These are phyloP conservation scores for Heteropelma amictum DNA, from an alignment of 2,888 invertebrate species.

Conservation along the genomic window DNA sequence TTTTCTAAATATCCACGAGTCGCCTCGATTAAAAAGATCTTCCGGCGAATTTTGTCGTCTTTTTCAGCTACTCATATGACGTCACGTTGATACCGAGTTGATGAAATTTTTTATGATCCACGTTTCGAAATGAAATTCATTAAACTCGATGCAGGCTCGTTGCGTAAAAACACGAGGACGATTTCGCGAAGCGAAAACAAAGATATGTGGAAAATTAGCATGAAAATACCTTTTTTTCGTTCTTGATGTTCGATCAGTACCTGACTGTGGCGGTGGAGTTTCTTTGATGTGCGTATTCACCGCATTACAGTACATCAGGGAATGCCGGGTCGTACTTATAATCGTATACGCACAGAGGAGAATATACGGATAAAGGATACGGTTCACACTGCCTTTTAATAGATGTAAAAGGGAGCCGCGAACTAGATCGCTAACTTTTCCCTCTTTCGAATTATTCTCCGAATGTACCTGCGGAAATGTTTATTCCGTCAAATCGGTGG, in stretches of 20 bases:
- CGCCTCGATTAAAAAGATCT: too few relatives aligned
- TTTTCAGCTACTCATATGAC: too few relatives aligned
- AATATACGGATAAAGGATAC: constrained; percentile 68
- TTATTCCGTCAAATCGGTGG: neutral
- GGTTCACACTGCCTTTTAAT: constrained; percentile 72
- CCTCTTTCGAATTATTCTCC: neutral
- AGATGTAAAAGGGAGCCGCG: constrained; percentile 63
- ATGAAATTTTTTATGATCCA: too few relatives aligned
- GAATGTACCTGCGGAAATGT: neutral
- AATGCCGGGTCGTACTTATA: constrained; percentile 12
- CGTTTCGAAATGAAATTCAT: too few relatives aligned
- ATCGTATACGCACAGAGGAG: constrained; percentile 28
- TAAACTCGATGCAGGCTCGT: too few relatives aligned
- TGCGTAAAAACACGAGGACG: too few relatives aligned
- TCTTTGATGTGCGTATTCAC: neutral
- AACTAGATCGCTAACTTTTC: constrained; percentile 67
- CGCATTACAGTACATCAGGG: constrained; percentile 40
- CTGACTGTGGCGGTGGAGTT: neutral
- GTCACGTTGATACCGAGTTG: too few relatives aligned
- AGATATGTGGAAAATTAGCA: too few relatives aligned
- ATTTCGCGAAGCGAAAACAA: too few relatives aligned
- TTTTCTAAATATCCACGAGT: too few relatives aligned
- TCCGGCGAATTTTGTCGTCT: too few relatives aligned
- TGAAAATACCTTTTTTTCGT: neutral
- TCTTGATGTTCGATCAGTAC: neutral